Base-by-base conservation (phyloP, 2,797 vertebrate species). In the Sebastes hubbsi region DNA sequence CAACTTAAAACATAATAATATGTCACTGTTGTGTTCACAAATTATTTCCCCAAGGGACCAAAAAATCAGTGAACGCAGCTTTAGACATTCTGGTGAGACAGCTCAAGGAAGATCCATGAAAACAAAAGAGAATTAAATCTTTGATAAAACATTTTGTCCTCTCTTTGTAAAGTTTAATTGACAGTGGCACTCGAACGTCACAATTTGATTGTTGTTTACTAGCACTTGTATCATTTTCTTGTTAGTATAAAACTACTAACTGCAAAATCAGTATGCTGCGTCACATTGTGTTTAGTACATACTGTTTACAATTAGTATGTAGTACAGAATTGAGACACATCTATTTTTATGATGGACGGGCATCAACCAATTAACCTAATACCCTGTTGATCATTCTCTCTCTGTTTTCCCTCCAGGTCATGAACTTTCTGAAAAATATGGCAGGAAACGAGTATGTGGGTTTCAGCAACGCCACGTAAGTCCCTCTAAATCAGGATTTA, bases 401-500 rank as follows among this genome's bases (percentile, higher is more conserved):
- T 46, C 6, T 77, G 1, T 13, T 88, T 63, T 75, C 12, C 14
- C n/a, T 68, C 10, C 92, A 99, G 98, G 96, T 99, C 87, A 98
- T 99, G 98, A 97, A 97, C 87, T 99, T 98, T 90, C 95, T 99
- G 89, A 99, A 99, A 94, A 96, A 96, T 81, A 98, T 99, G 98
- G 96, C 97, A 30, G 98, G 98, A 86, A 98, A 99, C 25, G 98
- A 99, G 83, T 99, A 99, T 68, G 98, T 99, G 86, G 97, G 98
- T 83, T 99, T 99, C 95, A 99, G 96, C 95, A 99, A 99, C 63
- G 98, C 98, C 73, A 99, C 98, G 98, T 99, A 91, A 98, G 98
- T 95, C 29, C 30, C 32, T 68, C 25, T 22, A 2, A 49, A 16
- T 55, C 11, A 3, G 1, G 2, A 20, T 3, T 22, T 49, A 8